A percentile compares a stretch with the other conserved stretches of the same genome.
Conservation (phyloP, 2,888 invertebrate species). For the Anarsia innoxiella region DNA sequence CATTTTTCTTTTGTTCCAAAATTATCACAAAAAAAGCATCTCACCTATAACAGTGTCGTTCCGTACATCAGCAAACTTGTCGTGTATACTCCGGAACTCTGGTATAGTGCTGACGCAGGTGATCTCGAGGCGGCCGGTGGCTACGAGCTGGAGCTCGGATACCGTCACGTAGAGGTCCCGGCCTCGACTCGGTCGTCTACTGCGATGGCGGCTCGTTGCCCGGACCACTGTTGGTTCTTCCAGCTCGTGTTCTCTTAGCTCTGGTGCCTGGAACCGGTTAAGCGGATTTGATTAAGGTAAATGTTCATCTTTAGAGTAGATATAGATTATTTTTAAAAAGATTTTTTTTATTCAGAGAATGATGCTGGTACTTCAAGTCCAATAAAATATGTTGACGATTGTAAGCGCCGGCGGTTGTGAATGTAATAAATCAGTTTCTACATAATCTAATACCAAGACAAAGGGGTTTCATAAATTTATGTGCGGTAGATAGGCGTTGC, state of each 20-base stretch:
- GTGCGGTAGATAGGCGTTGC: conserved; percentile 3
- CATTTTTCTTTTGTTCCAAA: no score
- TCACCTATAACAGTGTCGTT: conserved; percentile 83
- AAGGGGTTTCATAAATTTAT: conserved; percentile 9
- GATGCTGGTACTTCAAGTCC: no score
- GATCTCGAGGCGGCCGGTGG: conserved; percentile 81
- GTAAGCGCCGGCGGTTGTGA: no score
- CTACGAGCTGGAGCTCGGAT: conserved; percentile 81
- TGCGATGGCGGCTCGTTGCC: conserved; percentile 51
- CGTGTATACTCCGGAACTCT: conserved; percentile 80
- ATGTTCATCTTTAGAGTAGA: no score
- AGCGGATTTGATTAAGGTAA: no score
- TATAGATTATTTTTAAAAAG: no score
- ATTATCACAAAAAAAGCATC: no score
- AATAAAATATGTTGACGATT: no score
- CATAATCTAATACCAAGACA: conserved; percentile 5
- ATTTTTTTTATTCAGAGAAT: no score
- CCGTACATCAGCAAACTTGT: conserved; percentile 83
- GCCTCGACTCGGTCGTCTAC: conserved; percentile 66
- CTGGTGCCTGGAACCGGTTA: conserved; percentile 38
- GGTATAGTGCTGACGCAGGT: conserved; percentile 88
- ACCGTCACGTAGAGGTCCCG: conserved; percentile 81
- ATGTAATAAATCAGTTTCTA: conserved; percentile 1
- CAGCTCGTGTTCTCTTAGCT: conserved; percentile 29
- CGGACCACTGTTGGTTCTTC: conserved; percentile 42